A percentile compares a stretch with the other conserved stretches of the same genome.
phyloP scores from a whole-genome alignment of 2,888 invertebrate species.

The Pollenia labialis region DNA sequence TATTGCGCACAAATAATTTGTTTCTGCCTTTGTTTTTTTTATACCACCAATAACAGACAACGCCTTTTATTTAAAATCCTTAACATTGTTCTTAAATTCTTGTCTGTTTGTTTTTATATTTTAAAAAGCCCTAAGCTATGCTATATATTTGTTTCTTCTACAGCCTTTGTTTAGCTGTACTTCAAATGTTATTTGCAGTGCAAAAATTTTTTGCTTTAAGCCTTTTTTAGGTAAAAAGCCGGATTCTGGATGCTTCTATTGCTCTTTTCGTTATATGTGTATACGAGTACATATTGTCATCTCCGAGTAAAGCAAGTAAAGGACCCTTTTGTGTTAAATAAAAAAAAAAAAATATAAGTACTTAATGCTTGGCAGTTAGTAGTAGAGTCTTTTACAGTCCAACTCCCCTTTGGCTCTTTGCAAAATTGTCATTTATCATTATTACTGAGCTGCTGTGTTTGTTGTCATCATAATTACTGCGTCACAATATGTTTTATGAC shows the following conservation, averaged over 20 bases:
- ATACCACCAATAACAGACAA: constrained; percentile 41
- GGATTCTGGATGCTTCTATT: constrained; percentile 20
- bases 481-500: constrained; percentile 67
- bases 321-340: constrained; percentile 13
- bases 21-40: background rate
- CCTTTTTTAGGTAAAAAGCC: constrained; percentile 20
- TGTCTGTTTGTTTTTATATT: background rate
- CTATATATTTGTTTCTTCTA: constrained; percentile 17
- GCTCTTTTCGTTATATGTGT: constrained; percentile 45
- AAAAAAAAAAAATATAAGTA: constrained; percentile 22
- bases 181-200: constrained; percentile 21
- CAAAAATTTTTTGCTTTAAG: constrained; percentile 7
- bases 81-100: background rate
- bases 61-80: constrained; percentile 59
- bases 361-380: constrained; percentile 27
- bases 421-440: constrained; percentile 60
- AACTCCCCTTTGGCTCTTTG: constrained; percentile 17
- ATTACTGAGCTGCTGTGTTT: constrained; percentile 34
- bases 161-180: constrained; percentile 50
- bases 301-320: constrained; percentile 24
- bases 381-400: constrained; percentile 10
- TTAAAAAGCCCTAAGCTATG: constrained; percentile 57
- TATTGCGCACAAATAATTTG: background rate
- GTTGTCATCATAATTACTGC: constrained; percentile 63
- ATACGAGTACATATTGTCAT: background rate